phyloP scores from a whole-genome alignment of 2,113 vertebrate species.

The Bubo blakistoni region DNA sequence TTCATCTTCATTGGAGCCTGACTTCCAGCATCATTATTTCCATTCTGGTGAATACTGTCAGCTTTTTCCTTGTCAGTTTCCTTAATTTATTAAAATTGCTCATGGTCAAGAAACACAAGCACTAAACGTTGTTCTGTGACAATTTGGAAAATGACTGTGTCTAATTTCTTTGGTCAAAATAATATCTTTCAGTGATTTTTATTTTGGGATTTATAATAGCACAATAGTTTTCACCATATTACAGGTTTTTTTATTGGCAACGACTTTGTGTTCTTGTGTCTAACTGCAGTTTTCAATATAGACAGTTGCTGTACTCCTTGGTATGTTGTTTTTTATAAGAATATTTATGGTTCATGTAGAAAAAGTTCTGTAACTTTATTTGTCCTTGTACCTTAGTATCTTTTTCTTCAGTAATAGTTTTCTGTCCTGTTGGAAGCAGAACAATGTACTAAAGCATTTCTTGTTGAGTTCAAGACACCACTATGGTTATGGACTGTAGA shows the following conservation, averaged over 20 bases:
- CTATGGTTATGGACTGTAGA: neutral
- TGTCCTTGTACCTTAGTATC: neutral
- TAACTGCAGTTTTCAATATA: neutral
- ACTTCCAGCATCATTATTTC: neutral
- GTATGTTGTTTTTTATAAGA: neutral
- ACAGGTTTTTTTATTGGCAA: neutral
- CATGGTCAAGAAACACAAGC: neutral
- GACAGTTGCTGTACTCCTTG: neutral
- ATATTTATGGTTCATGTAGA: neutral
- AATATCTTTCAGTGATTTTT: neutral
- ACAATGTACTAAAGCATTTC: neutral
- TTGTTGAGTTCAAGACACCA: neutral
- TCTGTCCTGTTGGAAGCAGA: neutral
- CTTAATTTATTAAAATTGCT: neutral
- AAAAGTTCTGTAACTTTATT: neutral
- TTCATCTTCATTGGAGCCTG: neutral
- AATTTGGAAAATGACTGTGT: neutral
- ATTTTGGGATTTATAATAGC: neutral
- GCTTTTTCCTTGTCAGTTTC: neutral
- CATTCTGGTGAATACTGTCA: neutral
- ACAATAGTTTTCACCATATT: neutral
- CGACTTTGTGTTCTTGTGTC: neutral
- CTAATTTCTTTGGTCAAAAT: neutral
- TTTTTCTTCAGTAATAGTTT: neutral
- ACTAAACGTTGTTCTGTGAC: neutral